phyloP scores from a whole-genome alignment of 2,113 vertebrate genomes.

The Macheiramphus alcinus region DNA sequence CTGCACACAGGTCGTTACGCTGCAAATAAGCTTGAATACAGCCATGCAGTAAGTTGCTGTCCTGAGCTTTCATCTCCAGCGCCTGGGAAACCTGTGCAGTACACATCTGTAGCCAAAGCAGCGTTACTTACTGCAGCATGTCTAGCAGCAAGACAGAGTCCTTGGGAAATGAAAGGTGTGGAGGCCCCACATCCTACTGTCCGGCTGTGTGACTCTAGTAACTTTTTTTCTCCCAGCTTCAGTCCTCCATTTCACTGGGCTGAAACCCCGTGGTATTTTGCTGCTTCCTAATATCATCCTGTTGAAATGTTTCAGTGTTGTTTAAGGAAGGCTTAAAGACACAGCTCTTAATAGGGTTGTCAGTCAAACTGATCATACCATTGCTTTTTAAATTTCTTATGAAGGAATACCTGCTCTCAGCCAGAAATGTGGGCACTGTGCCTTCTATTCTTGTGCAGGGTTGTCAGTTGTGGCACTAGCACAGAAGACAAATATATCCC shows the following conservation, averaged over 20 bases:
- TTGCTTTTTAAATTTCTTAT: neutral
- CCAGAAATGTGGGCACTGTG: neutral
- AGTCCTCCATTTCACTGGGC: neutral
- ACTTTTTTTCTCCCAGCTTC: neutral
- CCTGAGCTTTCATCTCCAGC: neutral
- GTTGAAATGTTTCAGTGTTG: neutral
- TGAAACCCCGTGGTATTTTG: neutral
- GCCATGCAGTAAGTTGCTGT: neutral
- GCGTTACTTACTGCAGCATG: accelerated
- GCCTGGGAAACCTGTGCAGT: neutral
- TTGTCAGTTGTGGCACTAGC: neutral
- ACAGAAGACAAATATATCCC: neutral
- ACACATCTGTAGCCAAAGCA: neutral
- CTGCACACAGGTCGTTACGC: accelerated
- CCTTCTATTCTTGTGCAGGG: neutral
- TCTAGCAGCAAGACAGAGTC: neutral
- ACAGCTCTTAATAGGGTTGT: neutral
- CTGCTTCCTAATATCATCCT: neutral
- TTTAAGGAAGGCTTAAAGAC: neutral
- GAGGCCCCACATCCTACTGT: accelerated
- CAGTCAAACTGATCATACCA: neutral
- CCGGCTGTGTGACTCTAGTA: accelerated
- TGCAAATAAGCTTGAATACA: neutral
- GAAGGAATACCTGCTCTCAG: neutral
- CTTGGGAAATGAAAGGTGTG: neutral